Base-by-base conservation (phyloP, 2,797 vertebrate species). In the Darevskia nairensis region DNA sequence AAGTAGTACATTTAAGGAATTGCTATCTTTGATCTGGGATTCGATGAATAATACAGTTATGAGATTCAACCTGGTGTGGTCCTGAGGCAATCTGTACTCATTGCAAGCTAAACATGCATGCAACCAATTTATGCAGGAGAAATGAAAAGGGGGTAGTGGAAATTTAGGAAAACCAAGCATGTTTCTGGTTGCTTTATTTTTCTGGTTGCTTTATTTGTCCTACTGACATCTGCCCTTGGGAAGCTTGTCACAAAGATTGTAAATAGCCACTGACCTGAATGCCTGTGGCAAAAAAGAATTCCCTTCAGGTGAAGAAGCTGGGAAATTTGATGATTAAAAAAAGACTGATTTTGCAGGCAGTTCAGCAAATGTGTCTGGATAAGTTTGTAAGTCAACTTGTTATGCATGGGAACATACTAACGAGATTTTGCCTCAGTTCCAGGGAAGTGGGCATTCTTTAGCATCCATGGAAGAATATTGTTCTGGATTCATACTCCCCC, bases 11-110 rank as follows among this genome's bases (percentile, higher is more conserved):
- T 21, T 72, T 7, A 68, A 32, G 81, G 82, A 59, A 1, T 44
- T 41, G 72, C 59, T 35, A 59, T 86, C 50, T 78, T 17, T 17
- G 69, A 78, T 39, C 80, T 86, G 87, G 72, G 59, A 86, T 1
- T 82, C 0, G 0, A 6, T 59, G 59, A 6, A 68, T 91, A 7
- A 64, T 90, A 3, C 44, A 86, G 23, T 88, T 41, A 1, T 23
- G 35, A 61, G 71, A 19, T 2, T 61, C 55, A 46, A 4, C 10
- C 0, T 46, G 81, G 1, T 55, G 86, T 55, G 83, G 11, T n/a
- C 23, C 1, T 3, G 32, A 44, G 11, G 46, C 81, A 91, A 35
- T 75, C 21, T n/a, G 1, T 59, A 5, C 76, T 71, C 86, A 35
- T 32, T 78, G 85, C 50, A 72, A 3, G 50, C 88, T 84, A 9